Percentiles rank a stretch among this genome's conserved stretches.
Evolutionary conservation across 2,797 vertebrate genomes (phyloP).

Genomic region (Enteromius fasciolatus): DNA sequence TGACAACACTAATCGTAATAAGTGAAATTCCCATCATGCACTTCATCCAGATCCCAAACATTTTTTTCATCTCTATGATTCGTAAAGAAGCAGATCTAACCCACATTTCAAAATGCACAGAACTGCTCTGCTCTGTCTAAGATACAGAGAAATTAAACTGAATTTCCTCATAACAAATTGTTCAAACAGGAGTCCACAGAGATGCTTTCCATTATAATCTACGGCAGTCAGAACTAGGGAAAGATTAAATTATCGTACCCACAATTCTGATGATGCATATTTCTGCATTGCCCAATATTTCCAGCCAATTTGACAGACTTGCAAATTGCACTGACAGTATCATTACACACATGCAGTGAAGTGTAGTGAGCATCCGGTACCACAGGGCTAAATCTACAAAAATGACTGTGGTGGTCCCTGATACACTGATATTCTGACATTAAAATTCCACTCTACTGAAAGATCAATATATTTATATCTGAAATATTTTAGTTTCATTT

Average conservation of each 20-base stretch:
- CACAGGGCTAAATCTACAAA: neutral
- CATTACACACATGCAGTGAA: conserved; percentile 33
- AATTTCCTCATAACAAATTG: conserved; percentile 32
- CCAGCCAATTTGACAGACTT: conserved; percentile 14
- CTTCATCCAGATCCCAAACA: neutral
- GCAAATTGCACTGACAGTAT: conserved; percentile 30
- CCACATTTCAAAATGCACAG: conserved; percentile 16
- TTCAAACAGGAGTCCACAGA: conserved; percentile 18
- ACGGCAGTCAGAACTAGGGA: neutral
- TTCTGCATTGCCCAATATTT: neutral
- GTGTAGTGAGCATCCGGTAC: conserved; percentile 6
- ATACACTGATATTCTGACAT: neutral
- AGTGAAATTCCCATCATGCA: conserved; percentile 1
- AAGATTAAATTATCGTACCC: conserved; percentile 21
- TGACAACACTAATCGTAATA: neutral
- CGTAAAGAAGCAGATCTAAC: conserved; percentile 13
- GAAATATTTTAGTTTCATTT: neutral
- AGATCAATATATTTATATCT: neutral
- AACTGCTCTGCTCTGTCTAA: neutral
- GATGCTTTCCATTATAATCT: conserved; percentile 23
- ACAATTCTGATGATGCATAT: conserved; percentile 21
- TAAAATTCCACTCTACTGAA: neutral
- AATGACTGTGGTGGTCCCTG: neutral
- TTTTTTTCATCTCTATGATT: conserved; percentile 6
- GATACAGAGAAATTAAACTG: conserved; percentile 20